Percentiles rank a stretch among this genome's conserved stretches.
phyloP scores from a whole-genome alignment of 1,140 invertebrate species.

The Branchinecta lynchi region DNA sequence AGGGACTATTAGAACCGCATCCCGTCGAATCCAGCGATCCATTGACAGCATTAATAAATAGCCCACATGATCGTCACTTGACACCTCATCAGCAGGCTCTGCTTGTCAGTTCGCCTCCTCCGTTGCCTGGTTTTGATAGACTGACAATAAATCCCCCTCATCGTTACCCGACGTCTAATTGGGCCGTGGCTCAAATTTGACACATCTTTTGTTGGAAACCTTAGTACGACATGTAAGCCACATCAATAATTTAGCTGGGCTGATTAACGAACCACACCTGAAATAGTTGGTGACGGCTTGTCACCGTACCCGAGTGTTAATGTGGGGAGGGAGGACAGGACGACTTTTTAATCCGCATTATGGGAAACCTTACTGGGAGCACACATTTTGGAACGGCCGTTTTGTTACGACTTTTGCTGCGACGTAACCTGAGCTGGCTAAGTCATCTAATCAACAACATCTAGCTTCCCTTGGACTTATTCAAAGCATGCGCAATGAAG shows the following conservation, averaged over 20 bases:
- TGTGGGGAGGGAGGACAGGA: too few relatives aligned
- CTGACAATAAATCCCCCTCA: constrained; percentile 7
- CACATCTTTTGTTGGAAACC: constrained; percentile 11
- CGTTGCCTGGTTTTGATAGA: constrained; percentile 10
- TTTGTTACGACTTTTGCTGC: too few relatives aligned
- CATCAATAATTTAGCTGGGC: constrained; percentile 10
- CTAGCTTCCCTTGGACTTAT: too few relatives aligned
- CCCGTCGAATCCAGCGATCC: background rate
- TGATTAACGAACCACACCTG: background rate
- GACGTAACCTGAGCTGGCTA: too few relatives aligned
- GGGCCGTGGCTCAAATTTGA: constrained; percentile 5
- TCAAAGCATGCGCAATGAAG: too few relatives aligned
- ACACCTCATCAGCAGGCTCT: background rate
- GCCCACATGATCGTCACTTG: constrained; percentile 6
- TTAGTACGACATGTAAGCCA: background rate
- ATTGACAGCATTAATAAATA: constrained; percentile 2
- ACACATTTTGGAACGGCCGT: too few relatives aligned
- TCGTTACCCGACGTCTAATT: constrained; percentile 1
- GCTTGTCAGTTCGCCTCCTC: background rate
- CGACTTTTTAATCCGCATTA: too few relatives aligned
- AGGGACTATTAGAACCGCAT: too few relatives aligned
- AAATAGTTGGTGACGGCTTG: background rate
- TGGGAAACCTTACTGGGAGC: too few relatives aligned
- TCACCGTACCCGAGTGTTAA: background rate
- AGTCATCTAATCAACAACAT: too few relatives aligned